Conservation (phyloP, 2,797 vertebrate genomes). For the Liparis tanakae region DNA sequence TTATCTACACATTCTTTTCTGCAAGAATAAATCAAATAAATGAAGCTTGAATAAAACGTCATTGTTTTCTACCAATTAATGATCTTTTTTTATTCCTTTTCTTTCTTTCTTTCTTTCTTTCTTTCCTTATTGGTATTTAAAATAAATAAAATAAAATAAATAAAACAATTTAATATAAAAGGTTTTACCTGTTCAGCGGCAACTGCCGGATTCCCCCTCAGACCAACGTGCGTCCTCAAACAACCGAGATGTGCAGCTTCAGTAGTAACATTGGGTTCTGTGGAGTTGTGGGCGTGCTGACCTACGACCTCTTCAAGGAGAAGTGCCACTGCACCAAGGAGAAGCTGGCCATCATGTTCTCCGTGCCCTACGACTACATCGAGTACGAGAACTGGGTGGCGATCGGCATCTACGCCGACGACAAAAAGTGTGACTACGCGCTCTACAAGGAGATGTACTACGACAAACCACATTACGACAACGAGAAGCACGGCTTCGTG, state of each 20-base stretch:
- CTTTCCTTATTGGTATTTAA: too few species aligned
- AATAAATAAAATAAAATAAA: too few species aligned
- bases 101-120: neutral
- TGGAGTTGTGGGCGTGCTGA: conserved; percentile 71
- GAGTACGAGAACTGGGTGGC: conserved; percentile 68
- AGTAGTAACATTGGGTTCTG: conserved; percentile 22
- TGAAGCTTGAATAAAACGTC: too few species aligned
- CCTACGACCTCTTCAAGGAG: conserved; percentile 65
- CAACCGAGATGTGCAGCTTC: conserved; percentile 75
- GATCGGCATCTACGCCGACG: conserved; percentile 54
- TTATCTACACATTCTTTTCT: neutral
- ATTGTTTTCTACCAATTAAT: too few species aligned
- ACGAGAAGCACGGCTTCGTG: conserved; percentile 31
- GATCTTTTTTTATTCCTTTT: too few species aligned
- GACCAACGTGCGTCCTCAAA: conserved; percentile 66
- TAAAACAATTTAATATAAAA: conserved; percentile 10
- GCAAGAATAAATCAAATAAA: neutral
- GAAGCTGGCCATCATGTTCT: conserved; percentile 73
- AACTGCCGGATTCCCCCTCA: conserved; percentile 63
- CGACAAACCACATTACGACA: conserved; percentile 33
- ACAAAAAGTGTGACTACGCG: conserved; percentile 42
- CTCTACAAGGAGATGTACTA: conserved; percentile 78
- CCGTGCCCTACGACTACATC: conserved; percentile 71
- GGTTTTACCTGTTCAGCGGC: conserved; percentile 72
- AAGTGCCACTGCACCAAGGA: neutral